Base-by-base conservation (phyloP, 1,140 invertebrate species). In the Mercenaria mercenaria region DNA sequence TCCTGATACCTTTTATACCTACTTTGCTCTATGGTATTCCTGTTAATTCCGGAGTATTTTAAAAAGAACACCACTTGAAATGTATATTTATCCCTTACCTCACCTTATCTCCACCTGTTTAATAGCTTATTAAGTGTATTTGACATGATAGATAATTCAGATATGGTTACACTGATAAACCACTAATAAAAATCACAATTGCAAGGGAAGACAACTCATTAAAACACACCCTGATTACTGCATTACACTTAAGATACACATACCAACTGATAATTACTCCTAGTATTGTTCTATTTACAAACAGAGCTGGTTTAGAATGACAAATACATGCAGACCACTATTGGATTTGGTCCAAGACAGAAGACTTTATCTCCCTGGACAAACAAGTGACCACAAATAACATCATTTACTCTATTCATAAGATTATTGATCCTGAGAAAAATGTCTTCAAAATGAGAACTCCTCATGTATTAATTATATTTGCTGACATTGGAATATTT, bases 131-230 rank as follows among this genome's bases (percentile, higher is more conserved):
- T 10, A 29, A 61, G 43, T 41, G 61, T 10, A 88, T 90, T 37
- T 85, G 91, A 90, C 69, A 90, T 76, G 50, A 59, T 1, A 61
- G 39, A 50, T 81, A 83, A 61, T 52, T 41, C 74, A 29, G 41
- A 77, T 77, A 77, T 13, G 10, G 34, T 77, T 77, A 77, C 74
- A 77, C 41, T 77, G 74, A 77, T 77, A 77, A 50, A n/a, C 41
- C 23, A 47, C 26, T 69, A 77, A 77, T 52, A 23, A 37, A n/a
- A 72, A 39, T 72, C 20, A 72, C 67, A 15, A 72, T 72, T 29
- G 59, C 6, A 64, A 64, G 59, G 26, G 59, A 6, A 64, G 59
- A 64, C n/a, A 64, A 64, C 59, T 64, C n/a, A 6, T 3, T 56
- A n/a, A 29, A 1, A 64, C 59, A 26, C 59, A 64, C 59, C 59